Percentiles rank a stretch among this genome's conserved stretches.
Evolutionary conservation across 2,797 vertebrate species (phyloP).

Genomic region (Gymnoscopelus microlampas): DNA sequence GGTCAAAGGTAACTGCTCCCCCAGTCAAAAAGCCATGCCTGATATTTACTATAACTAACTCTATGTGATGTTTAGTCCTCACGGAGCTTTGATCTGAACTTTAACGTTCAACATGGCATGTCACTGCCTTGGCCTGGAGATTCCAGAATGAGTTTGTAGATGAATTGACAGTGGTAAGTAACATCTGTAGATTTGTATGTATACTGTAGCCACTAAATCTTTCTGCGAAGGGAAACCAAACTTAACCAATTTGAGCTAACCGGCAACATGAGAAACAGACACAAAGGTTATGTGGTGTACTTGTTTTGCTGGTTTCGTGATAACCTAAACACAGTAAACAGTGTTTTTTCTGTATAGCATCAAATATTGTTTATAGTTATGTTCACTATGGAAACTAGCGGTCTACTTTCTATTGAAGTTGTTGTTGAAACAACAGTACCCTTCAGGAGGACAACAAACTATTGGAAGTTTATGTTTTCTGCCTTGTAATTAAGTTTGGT

Average conservation of each 20-base stretch:
- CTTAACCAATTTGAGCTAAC: conserved; percentile 10
- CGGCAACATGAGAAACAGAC: conserved; percentile 20
- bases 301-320: conserved; percentile 42
- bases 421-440: conserved; percentile 51
- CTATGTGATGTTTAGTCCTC: conserved; percentile 28
- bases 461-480: conserved; percentile 37
- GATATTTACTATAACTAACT: conserved; percentile 44
- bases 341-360: conserved; percentile 31
- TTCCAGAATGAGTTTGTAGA: conserved; percentile 19
- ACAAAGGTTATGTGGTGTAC: conserved; percentile 24
- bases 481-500: conserved; percentile 49
- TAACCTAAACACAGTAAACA: conserved; percentile 17
- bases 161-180: conserved; percentile 30
- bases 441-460: conserved; percentile 49
- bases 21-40: conserved; percentile 40
- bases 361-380: conserved; percentile 42
- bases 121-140: conserved; percentile 10
- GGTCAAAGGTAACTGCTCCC: conserved; percentile 68
- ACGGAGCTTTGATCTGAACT: conserved; percentile 28
- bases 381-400: conserved; percentile 48
- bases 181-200: conserved; percentile 43
- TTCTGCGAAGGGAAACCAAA: conserved; percentile 26
- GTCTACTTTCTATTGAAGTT: conserved; percentile 36
- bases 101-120: conserved; percentile 17
- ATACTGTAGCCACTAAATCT: conserved; percentile 23